Conservation (phyloP, 2,113 vertebrate species). For the Sinocyclocheilus rhinocerous region DNA sequence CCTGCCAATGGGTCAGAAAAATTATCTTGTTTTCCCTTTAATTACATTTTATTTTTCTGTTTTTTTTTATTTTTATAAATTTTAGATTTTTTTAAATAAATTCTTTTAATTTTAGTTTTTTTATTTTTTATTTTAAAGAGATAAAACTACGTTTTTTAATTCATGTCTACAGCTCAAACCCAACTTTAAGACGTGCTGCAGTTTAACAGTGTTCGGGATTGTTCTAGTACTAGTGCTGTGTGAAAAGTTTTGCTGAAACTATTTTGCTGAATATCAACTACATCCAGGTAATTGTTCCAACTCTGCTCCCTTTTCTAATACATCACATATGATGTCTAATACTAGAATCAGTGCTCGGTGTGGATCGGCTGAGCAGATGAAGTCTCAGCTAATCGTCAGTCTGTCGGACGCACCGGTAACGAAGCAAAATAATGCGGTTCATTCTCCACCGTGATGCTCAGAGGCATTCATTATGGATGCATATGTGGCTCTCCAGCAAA, state of each 20-base stretch:
- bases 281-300: neutral
- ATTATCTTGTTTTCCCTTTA: too few relatives aligned
- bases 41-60: too few relatives aligned
- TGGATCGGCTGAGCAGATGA: neutral
- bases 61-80: too few relatives aligned
- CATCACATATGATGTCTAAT: neutral
- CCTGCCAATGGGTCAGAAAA: too few relatives aligned
- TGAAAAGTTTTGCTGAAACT: neutral
- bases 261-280: neutral
- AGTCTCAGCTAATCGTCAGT: neutral
- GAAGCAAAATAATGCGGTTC: neutral
- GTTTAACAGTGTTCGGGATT: neutral
- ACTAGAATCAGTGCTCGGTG: neutral
- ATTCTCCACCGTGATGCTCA: neutral
- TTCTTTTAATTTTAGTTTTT: too few relatives aligned
- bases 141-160: too few relatives aligned
- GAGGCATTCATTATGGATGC: slow-evolving; percentile 18
- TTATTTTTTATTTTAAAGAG: too few relatives aligned
- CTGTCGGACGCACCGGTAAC: neutral
- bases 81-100: too few relatives aligned
- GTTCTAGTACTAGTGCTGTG: neutral
- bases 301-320: neutral
- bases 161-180: too few relatives aligned
- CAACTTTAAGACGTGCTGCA: neutral
- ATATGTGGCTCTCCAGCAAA: slow-evolving; percentile 7